A percentile compares a stretch with the other conserved stretches of the same genome.
Conservation (phyloP, 2,797 vertebrate species). For the Propithecus deckenii region DNA sequence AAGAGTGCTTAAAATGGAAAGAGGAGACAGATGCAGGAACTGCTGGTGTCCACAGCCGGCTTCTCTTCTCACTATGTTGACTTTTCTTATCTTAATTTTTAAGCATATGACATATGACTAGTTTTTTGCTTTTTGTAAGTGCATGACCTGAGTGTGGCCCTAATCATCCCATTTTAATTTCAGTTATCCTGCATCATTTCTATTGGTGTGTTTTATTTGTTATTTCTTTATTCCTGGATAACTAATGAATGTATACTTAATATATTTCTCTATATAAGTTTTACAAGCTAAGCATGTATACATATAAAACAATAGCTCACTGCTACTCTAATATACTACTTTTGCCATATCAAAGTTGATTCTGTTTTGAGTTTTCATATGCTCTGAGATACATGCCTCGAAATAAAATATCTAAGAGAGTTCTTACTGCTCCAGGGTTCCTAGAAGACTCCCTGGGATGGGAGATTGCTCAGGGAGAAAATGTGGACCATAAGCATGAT, state of each 20-base stretch:
- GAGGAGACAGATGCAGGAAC: not conserved
- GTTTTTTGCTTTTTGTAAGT: not conserved
- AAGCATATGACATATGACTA: not conserved
- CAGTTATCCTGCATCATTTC: slow-evolving; percentile 22
- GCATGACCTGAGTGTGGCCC: not conserved
- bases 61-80: not conserved
- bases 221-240: not conserved
- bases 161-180: not conserved
- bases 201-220: not conserved
- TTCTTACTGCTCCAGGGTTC: not conserved
- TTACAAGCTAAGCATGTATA: not conserved
- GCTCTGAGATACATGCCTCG: not conserved
- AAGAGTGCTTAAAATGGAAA: slow-evolving; percentile 32
- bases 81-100: slow-evolving; percentile 32
- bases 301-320: not conserved
- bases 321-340: not conserved
- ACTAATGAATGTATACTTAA: not conserved
- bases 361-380: slow-evolving; percentile 8
- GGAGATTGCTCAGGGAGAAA: not conserved
- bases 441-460: not conserved
- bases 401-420: not conserved
- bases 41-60: not conserved
- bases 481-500: not conserved
- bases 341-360: not conserved
- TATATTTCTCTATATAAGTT: not conserved